Conservation (phyloP, 2,113 vertebrate species). For the Progne subis region DNA sequence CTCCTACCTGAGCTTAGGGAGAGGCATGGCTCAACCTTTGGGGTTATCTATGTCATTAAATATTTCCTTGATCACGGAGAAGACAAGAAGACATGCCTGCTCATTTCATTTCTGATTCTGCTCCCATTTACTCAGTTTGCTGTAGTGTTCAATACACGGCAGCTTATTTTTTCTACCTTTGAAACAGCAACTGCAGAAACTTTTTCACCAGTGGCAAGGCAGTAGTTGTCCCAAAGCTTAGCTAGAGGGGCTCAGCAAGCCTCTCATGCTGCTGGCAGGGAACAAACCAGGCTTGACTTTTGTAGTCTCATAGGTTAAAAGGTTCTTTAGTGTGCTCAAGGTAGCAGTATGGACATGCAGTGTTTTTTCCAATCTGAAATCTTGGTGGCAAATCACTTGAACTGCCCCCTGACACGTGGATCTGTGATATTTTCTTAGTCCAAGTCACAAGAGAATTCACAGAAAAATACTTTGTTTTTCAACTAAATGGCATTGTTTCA, state of each 20-base stretch:
- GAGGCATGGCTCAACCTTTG: background rate
- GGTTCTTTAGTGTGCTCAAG: background rate
- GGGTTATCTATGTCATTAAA: background rate
- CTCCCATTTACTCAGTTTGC: background rate
- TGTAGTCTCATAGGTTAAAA: background rate
- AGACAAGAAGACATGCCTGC: background rate
- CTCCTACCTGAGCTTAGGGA: background rate
- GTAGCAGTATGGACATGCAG: background rate
- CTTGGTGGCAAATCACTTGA: background rate
- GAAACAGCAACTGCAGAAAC: background rate
- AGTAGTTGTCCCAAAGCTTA: background rate
- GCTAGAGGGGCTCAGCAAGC: background rate
- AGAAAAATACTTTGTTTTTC: background rate
- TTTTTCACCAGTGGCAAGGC: background rate
- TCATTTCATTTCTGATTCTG: background rate
- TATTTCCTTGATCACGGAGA: background rate
- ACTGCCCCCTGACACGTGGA: background rate
- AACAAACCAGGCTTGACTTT: background rate
- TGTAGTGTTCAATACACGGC: background rate
- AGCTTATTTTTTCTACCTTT: background rate
- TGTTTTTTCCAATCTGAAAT: background rate
- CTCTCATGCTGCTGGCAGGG: background rate
- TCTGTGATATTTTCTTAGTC: background rate
- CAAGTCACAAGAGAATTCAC: background rate
- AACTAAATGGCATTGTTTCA: background rate